These are phyloP conservation scores for Strigamia maritima DNA, from an alignment of 2,888 invertebrate genomes.

Conservation along the genomic window DNA sequence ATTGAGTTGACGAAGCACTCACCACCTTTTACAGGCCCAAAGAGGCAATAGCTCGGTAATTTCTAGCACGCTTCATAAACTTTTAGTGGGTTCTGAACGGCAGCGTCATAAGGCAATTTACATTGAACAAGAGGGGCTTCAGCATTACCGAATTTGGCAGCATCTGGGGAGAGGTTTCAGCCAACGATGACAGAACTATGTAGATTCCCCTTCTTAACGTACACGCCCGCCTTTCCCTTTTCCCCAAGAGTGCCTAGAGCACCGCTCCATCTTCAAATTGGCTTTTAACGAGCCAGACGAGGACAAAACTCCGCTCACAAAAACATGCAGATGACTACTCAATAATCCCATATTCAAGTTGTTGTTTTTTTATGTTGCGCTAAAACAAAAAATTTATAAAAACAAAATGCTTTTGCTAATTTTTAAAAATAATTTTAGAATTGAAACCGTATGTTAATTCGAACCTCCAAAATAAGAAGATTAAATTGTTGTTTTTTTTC, in stretches of 20 bases:
- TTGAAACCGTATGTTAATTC: too few relatives aligned
- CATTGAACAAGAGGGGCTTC: constrained; percentile 26
- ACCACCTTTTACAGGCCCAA: constrained; percentile 34
- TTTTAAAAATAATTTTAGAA: too few relatives aligned
- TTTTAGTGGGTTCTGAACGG: constrained; percentile 32
- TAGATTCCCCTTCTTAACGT: constrained; percentile 28
- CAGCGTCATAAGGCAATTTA: constrained; percentile 34
- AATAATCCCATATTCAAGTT: background rate
- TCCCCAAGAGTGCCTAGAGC: constrained; percentile 29
- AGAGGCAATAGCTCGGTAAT: constrained; percentile 28
- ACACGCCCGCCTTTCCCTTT: constrained; percentile 26
- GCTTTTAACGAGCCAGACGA: constrained; percentile 34
- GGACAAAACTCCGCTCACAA: constrained; percentile 21
- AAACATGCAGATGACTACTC: constrained; percentile 23
- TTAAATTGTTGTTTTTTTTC: too few relatives aligned
- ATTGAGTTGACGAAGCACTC: constrained; percentile 30
- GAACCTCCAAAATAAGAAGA: too few relatives aligned
- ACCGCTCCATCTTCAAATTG: constrained; percentile 30
- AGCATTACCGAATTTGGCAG: constrained; percentile 32
- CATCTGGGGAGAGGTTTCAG: constrained; percentile 34
- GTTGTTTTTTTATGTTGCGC: background rate
- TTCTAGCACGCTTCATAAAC: constrained; percentile 34
- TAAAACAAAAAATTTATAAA: background rate
- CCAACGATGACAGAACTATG: constrained; percentile 32
- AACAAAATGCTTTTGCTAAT: too few relatives aligned